These are phyloP conservation scores for Rhadina sibilatrix DNA, from an alignment of 2,113 vertebrate genomes.

Conservation along the genomic window DNA sequence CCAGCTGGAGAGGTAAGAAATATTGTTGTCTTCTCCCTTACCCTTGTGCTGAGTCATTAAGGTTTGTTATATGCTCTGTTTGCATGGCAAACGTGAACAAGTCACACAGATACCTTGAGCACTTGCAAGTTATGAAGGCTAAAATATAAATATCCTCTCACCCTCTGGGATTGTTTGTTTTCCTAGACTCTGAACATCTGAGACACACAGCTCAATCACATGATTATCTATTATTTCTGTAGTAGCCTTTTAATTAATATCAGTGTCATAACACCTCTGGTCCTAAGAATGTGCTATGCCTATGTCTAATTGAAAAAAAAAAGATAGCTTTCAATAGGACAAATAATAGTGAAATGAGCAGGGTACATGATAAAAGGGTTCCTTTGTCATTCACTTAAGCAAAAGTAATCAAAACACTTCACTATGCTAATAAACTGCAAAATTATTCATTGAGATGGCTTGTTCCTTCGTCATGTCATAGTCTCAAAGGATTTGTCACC, in stretches of 20 bases:
- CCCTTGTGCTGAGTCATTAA: background rate
- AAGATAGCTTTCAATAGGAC: background rate
- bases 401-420: conserved; percentile 51
- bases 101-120: background rate
- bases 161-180: background rate
- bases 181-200: background rate
- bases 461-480: conserved; percentile 26
- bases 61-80: background rate
- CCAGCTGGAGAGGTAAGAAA: background rate
- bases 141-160: background rate
- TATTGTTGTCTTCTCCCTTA: background rate
- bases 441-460: conserved; percentile 56
- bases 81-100: background rate
- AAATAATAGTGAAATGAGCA: conserved; percentile 1
- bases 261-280: background rate
- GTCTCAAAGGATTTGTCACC: conserved; percentile 60
- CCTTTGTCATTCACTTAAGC: conserved; percentile 11
- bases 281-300: background rate
- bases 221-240: background rate
- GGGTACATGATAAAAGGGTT: background rate
- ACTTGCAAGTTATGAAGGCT: background rate
- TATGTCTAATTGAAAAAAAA: background rate
- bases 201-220: background rate
- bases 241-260: background rate
- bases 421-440: conserved; percentile 52